Conservation (phyloP, 2,888 invertebrate species). For the Limenitis camilla region DNA sequence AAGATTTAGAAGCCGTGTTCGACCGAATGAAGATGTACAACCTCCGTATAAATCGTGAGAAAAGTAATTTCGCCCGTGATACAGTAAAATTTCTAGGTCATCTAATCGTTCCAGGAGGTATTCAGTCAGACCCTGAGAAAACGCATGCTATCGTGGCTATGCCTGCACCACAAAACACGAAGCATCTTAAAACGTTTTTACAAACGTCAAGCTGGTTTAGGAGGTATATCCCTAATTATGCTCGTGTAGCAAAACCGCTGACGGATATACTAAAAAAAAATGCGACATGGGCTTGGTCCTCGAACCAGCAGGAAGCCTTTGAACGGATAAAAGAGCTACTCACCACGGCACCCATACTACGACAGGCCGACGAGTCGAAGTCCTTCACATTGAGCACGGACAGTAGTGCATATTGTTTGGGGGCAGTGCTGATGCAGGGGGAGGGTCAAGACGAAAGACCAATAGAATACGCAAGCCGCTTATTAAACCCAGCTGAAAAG, state of each 20-base stretch:
- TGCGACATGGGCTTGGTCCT: constrained; percentile 20
- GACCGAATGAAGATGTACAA: constrained; percentile 24
- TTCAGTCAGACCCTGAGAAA: constrained; percentile 31
- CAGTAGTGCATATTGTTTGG: constrained; percentile 19
- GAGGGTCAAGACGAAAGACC: constrained; percentile 5
- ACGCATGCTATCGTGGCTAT: constrained; percentile 28
- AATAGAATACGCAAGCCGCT: constrained; percentile 26
- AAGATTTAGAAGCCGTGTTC: constrained; percentile 30
- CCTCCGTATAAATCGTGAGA: constrained; percentile 30
- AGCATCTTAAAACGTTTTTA: constrained; percentile 25
- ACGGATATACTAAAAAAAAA: constrained; percentile 27
- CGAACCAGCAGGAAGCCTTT: background rate
- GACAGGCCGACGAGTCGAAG: background rate
- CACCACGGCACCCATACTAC: background rate
- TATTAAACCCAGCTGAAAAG: constrained; percentile 31
- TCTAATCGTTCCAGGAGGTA: constrained; percentile 30
- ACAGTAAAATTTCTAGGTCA: constrained; percentile 34
- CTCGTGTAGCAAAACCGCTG: constrained; percentile 25
- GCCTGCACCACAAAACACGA: constrained; percentile 23
- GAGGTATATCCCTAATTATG: constrained; percentile 26
- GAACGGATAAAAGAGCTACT: too few species aligned
- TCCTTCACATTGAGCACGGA: background rate
- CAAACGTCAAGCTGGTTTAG: constrained; percentile 32
- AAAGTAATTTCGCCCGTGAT: constrained; percentile 28
- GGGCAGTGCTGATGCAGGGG: constrained; percentile 23